These are phyloP conservation scores for Linnaemya vulpina DNA, from an alignment of 2,888 invertebrate genomes.

Conservation along the genomic window DNA sequence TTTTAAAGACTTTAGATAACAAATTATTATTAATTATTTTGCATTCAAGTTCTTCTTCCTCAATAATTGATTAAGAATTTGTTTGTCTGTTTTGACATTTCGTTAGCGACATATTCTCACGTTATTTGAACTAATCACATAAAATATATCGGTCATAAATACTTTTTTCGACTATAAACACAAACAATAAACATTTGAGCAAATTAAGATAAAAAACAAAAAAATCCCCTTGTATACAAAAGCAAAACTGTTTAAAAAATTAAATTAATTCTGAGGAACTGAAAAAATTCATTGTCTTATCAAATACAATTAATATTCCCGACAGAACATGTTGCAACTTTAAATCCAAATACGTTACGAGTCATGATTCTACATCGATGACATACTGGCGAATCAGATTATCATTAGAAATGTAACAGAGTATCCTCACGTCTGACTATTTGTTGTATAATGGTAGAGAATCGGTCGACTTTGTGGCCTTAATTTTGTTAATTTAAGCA, in stretches of 20 bases:
- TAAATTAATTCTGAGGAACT: slow-evolving; percentile 26
- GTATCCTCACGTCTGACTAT: too few species aligned
- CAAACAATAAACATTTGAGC: background rate
- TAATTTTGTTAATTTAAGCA: too few species aligned
- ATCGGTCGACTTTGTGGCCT: too few species aligned
- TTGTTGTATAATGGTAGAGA: too few species aligned
- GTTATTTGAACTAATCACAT: slow-evolving; percentile 22
- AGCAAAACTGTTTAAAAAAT: slow-evolving; percentile 31
- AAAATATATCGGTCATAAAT: slow-evolving; percentile 27
- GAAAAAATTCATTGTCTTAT: slow-evolving; percentile 7
- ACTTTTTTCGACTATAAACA: background rate
- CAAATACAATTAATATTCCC: slow-evolving; percentile 25
- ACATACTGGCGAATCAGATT: background rate
- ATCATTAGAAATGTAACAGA: too few species aligned
- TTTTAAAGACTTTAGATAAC: background rate
- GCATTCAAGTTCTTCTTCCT: background rate
- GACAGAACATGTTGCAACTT: background rate
- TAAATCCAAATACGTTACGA: background rate
- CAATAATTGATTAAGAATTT: background rate
- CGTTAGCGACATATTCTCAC: slow-evolving; percentile 22
- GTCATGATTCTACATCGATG: slow-evolving; percentile 23
- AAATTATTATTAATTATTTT: background rate
- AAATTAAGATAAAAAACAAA: slow-evolving; percentile 48
- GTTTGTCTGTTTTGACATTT: background rate
- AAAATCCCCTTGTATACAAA: slow-evolving; percentile 23